These are phyloP conservation scores for Psix sp. DNA, from an alignment of 1,140 invertebrate species.

Conservation along the genomic window DNA sequence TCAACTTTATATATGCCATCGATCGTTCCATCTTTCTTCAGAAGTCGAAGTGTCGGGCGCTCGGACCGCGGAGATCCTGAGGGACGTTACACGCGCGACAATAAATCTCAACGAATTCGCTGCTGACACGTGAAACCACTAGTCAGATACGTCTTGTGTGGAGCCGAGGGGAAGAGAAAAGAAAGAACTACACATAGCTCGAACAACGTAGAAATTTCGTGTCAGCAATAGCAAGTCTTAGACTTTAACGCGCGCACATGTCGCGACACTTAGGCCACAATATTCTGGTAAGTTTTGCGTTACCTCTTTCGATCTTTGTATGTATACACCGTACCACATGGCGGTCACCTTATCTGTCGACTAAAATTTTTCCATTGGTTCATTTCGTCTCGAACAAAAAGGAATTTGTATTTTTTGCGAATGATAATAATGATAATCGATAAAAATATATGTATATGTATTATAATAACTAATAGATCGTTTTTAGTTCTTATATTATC, in stretches of 20 bases:
- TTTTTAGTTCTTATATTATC: too few species aligned
- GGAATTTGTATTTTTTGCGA: too few species aligned
- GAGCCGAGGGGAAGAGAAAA: constrained; percentile 1
- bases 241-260: constrained; percentile 7
- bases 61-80: constrained; percentile 22
- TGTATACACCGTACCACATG: too few species aligned
- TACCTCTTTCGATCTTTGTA: constrained; percentile 3
- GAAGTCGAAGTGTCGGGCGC: constrained; percentile 15
- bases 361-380: too few species aligned
- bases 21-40: constrained; percentile 31
- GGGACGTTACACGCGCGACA: constrained; percentile 27
- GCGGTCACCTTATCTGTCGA: too few species aligned
- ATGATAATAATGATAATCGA: too few species aligned
- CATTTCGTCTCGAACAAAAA: too few species aligned
- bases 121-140: neutral
- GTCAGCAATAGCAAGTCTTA: constrained; percentile 59
- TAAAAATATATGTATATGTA: too few species aligned
- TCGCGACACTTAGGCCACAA: neutral
- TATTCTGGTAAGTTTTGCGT: neutral
- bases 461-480: too few species aligned
- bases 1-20: constrained; percentile 40
- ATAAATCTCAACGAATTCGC: constrained; percentile 3
- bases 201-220: constrained; percentile 51
- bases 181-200: constrained; percentile 11
- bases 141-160: neutral